Evolutionary conservation across 2,797 vertebrate genomes (phyloP).

Genomic region (Botia almorhae): DNA sequence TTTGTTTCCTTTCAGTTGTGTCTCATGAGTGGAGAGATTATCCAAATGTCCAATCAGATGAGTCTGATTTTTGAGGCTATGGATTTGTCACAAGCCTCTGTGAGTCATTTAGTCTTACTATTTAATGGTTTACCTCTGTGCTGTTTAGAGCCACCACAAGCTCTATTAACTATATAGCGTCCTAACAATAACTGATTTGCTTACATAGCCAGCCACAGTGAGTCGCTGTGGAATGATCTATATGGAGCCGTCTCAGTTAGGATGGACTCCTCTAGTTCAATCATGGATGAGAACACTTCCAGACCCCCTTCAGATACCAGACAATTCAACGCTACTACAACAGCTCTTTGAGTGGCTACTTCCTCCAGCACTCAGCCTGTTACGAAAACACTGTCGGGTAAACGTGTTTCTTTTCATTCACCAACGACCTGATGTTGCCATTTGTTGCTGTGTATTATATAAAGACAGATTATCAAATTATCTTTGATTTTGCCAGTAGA

Average conservation of each 20-base stretch:
- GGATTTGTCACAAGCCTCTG: slow-evolving; percentile 97
- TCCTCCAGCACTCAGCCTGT: slow-evolving; percentile 77
- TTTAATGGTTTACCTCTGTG: neutral
- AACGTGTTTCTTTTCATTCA: slow-evolving; percentile 28
- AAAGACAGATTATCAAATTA: neutral
- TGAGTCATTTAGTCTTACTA: slow-evolving; percentile 72
- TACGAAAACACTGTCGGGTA: slow-evolving; percentile 92
- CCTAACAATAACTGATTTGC: slow-evolving; percentile 1
- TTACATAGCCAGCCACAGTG: slow-evolving; percentile 91
- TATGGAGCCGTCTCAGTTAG: slow-evolving; percentile 92
- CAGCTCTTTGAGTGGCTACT: slow-evolving; percentile 91
- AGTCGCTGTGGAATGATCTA: slow-evolving; percentile 99
- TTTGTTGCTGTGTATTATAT: neutral
- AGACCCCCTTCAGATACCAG: slow-evolving; percentile 76
- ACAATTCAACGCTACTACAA: slow-evolving; percentile 76
- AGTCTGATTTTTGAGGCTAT: slow-evolving; percentile 97
- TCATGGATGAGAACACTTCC: slow-evolving; percentile 90
- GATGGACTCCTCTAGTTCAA: slow-evolving; percentile 89
- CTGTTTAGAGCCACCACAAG: neutral
- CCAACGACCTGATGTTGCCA: neutral
- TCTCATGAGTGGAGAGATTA: slow-evolving; percentile 98
- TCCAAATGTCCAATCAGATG: slow-evolving; percentile 97
- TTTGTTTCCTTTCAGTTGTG: slow-evolving; percentile 82
- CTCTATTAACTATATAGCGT: neutral
- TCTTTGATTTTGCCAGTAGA: neutral